phyloP scores from a whole-genome alignment of 2,113 vertebrate species.

The Odontesthes bonariensis region DNA sequence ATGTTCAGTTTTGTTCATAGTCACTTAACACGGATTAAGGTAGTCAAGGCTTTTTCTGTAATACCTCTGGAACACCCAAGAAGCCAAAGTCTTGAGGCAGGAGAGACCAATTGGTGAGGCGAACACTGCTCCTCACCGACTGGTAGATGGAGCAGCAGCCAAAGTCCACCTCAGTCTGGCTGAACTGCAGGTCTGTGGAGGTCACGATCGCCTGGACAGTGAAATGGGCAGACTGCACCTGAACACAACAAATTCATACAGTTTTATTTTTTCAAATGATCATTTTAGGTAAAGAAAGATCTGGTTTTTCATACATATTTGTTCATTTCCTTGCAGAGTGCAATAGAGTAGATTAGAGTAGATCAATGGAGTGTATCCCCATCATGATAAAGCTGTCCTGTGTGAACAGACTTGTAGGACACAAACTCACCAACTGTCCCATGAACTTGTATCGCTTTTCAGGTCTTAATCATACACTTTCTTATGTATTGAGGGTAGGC shows the following conservation, averaged over 20 bases:
- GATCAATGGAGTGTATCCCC: too few relatives aligned
- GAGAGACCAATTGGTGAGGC: conserved; percentile 87
- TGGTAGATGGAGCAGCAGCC: conserved; percentile 89
- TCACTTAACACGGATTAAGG: conserved; percentile 3
- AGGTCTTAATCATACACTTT: conserved; percentile 26
- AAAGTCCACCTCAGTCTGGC: conserved; percentile 84
- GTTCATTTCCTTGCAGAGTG: too few relatives aligned
- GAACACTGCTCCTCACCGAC: conserved; percentile 80
- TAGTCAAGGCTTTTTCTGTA: neutral
- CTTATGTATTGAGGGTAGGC: neutral
- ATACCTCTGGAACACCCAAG: conserved; percentile 88
- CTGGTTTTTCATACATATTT: neutral
- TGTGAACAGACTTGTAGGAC: neutral
- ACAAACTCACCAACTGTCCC: neutral
- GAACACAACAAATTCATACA: conserved; percentile 3
- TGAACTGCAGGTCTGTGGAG: conserved; percentile 88
- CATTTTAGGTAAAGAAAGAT: too few relatives aligned
- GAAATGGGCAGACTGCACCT: conserved; percentile 84
- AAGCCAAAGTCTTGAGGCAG: conserved; percentile 95
- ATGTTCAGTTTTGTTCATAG: neutral
- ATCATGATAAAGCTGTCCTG: too few relatives aligned
- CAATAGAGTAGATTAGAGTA: too few relatives aligned
- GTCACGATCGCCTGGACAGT: conserved; percentile 90
- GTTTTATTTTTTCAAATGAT: too few relatives aligned
- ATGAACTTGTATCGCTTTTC: conserved; percentile 15